phyloP scores from a whole-genome alignment of 2,113 vertebrate genomes.

The Dasyprocta punctata region DNA sequence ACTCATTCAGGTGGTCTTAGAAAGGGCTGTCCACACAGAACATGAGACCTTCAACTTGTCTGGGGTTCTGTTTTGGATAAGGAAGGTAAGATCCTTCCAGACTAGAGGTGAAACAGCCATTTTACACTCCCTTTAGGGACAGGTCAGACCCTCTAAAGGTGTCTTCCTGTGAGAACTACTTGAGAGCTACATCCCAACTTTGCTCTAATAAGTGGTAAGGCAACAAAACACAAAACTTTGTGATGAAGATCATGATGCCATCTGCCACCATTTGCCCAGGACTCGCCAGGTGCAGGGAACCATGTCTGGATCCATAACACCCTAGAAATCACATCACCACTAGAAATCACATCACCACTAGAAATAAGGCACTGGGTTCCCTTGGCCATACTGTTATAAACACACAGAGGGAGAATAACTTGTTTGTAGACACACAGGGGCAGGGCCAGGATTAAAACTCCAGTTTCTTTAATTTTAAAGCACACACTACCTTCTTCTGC shows the following conservation, averaged over 20 bases:
- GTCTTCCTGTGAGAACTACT: neutral
- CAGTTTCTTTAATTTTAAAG: neutral
- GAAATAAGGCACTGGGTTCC: neutral
- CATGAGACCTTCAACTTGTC: no score
- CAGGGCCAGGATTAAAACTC: neutral
- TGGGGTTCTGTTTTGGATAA: neutral
- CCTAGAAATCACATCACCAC: neutral
- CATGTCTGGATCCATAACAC: neutral
- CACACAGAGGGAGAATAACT: neutral
- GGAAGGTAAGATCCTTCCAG: neutral
- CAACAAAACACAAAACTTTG: neutral
- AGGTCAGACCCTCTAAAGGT: neutral
- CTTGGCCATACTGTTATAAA: neutral
- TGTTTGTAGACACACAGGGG: neutral
- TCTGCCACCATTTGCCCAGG: neutral
- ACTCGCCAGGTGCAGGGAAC: no score
- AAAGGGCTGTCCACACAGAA: neutral
- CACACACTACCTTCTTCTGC: neutral
- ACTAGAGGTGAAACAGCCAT: neutral
- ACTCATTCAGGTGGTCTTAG: neutral
- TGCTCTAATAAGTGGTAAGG: neutral
- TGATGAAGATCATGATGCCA: rapidly evolving
- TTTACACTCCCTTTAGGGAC: neutral
- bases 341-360: neutral
- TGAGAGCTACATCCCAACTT: neutral